Evolutionary conservation across 2,888 invertebrate genomes (phyloP), one percentile per base, ranked within the genome.

Genomic region (Branchellion lobata): DNA sequence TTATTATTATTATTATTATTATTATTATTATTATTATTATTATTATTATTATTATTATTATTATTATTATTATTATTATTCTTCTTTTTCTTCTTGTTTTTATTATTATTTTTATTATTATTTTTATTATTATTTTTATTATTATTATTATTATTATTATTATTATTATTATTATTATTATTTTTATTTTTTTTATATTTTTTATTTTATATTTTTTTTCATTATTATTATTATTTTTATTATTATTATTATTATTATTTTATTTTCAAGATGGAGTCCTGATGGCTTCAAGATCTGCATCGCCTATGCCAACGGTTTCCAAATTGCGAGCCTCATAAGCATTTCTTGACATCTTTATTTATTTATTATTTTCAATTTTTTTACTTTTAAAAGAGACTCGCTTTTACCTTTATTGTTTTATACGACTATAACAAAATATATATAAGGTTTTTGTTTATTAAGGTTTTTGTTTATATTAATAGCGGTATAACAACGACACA

Each of bases 201-300:
- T n/a, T n/a, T n/a, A n/a, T n/a, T n/a, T 14, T 14, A 47, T 14
- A 14, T 14, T 47, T 18, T 14, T 47, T 18, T 14, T 57, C 61
- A 57, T 8, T n/a, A 57, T 57, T n/a, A 57, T n/a, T n/a, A 57
- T 57, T n/a, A 24, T 57, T 14, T 5, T 57, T n/a, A 57, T 5
- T 5, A 57, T n/a, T 5, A 57, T n/a, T 18, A 57, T 57, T 5
- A 57, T 57, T 5, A 24, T 24, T n/a, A 18, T 57, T 5, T n/a
- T 5, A 57, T 24, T 18, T n/a, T 57, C 21, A 57, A 57, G 61
- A 57, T 57, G 61, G 61, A 57, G 61, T 24, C 61, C 61, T 57
- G 61, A 57, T n/a, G 61, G 21, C n/a, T 57, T 57, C 61, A 57
- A 57, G 24, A 57, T 57, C 21, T 57, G 61, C 61, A 57, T 57